phyloP scores from a whole-genome alignment of 1,140 invertebrate genomes.

The Dendrolimus kikuchii region DNA sequence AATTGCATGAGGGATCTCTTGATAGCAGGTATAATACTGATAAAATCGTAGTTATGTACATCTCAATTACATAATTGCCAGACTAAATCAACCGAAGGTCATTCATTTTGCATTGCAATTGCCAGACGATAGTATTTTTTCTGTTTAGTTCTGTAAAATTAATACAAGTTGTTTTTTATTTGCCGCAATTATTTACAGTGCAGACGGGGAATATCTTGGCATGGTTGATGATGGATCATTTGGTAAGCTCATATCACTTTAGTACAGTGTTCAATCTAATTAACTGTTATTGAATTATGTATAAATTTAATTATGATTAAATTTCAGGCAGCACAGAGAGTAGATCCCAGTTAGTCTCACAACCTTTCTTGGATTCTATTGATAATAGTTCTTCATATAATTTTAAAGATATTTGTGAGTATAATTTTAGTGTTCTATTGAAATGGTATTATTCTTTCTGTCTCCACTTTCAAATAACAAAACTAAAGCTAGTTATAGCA shows the following conservation, averaged over 20 bases:
- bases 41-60: constrained; percentile 15
- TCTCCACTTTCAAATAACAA: no score
- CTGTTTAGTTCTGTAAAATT: no score
- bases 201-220: constrained; percentile 60
- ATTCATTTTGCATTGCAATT: constrained; percentile 43
- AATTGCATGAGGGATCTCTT: constrained; percentile 62
- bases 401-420: constrained; percentile 57
- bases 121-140: constrained; percentile 21
- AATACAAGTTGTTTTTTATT: constrained; percentile 10
- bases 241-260: constrained; percentile 34
- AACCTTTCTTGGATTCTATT: constrained; percentile 41
- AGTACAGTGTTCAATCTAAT: constrained; percentile 25
- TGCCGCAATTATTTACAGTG: constrained; percentile 50
- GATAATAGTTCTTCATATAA: constrained; percentile 37
- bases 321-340: constrained; percentile 45
- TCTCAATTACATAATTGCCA: constrained; percentile 58
- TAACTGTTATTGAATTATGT: constrained; percentile 41
- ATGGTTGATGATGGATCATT: constrained; percentile 63
- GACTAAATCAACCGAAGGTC: constrained; percentile 41
- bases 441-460: background rate
- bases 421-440: background rate
- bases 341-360: constrained; percentile 42
- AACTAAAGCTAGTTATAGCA: no score
- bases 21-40: constrained; percentile 60
- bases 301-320: constrained; percentile 55